A percentile compares a stretch with the other conserved stretches of the same genome.
These are phyloP conservation scores for Thymelicus sylvestris DNA, from an alignment of 2,888 invertebrate species.

Conservation along the genomic window DNA sequence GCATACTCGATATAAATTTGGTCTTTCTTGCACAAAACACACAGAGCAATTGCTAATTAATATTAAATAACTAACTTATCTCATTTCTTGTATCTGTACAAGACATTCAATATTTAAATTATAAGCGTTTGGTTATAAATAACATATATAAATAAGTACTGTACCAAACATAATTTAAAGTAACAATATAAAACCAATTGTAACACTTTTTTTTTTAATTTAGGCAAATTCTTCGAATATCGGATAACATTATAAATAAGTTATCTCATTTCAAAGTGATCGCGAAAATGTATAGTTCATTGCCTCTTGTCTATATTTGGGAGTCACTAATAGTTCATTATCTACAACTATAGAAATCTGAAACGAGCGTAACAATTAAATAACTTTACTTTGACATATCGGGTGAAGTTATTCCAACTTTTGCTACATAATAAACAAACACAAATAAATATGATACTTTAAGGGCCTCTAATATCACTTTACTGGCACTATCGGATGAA, in stretches of 20 bases:
- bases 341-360: slow-evolving; percentile 16
- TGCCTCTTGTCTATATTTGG: background rate
- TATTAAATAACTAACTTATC: slow-evolving; percentile 2
- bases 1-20: slow-evolving; percentile 13
- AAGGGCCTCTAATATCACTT: slow-evolving; percentile 51
- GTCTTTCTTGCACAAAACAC: slow-evolving; percentile 14
- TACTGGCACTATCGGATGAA: slow-evolving; percentile 50
- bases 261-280: background rate
- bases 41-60: slow-evolving; percentile 9
- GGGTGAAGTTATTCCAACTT: slow-evolving; percentile 14
- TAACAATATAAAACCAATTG: slow-evolving; percentile 12
- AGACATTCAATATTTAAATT: slow-evolving; percentile 12
- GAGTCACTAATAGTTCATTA: slow-evolving; percentile 9
- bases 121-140: slow-evolving; percentile 14
- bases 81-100: slow-evolving; percentile 6
- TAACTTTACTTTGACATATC: slow-evolving; percentile 14
- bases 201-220: background rate
- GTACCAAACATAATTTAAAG: slow-evolving; percentile 15
- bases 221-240: background rate
- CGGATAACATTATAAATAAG: background rate
- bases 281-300: background rate
- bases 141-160: slow-evolving; percentile 20
- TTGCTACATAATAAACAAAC: slow-evolving; percentile 28
- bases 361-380: slow-evolving; percentile 28
- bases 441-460: slow-evolving; percentile 43